Base-by-base conservation (phyloP, 2,797 vertebrate genomes). In the Xyrichtys novacula region DNA sequence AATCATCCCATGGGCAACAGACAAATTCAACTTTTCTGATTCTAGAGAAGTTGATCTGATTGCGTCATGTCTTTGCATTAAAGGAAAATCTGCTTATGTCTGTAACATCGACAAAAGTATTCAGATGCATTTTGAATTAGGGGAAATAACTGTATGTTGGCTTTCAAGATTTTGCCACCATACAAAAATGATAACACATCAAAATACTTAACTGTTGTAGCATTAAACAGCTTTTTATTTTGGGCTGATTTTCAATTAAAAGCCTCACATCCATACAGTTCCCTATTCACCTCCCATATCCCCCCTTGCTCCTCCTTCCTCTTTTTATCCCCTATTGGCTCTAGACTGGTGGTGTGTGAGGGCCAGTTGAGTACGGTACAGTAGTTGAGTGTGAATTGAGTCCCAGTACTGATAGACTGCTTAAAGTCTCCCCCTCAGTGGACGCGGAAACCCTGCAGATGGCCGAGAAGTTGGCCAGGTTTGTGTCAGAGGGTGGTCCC, bases 391-490 rank as follows among this genome's bases (percentile, higher is more conserved):
- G 93, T 96, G 96, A 96, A 93, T 96, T 96, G 96, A 95, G 92
- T 93, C 89, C 93, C 94, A 93, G 95, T 96, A 97, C 96, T 99
- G 95, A 99, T 96, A 96, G 96, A 92, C 95, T 97, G 95, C 96
- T 97, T 98, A 97, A 99, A 99, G 97, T 98, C 96, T 98, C 95
- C 94, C 95, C 96, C 96, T 95, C 97, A 97, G 98, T 96, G 93
- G 97, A 98, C 17, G 90, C 92, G 78, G 96, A 97, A 88, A 95
- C 91, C 74, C 94, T 93, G 91, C 94, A 93, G 78, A 94, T 97
- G 80, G 96, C 95, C 32, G 96, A 96, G 93, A 97, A 95, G 84
- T 93, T 98, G 91, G 97, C 97, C 85, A 94, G 85, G 90, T 96
- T 96, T 89, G 95, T 99, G 91, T 97, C 96, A 0, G 96, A 98